Percentiles rank a stretch among this genome's conserved stretches.
Conservation (phyloP, 2,113 vertebrate genomes). For the cat (Felis catus) region F.catus_Fca126_mat1.0 CM031417.1:113542501-113543000, state of each 20-base stretch:
- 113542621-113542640: background rate
- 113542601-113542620: background rate
- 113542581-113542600: constrained; percentile 16
- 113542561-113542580: background rate
- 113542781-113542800: too few relatives aligned
- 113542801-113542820: too few relatives aligned
- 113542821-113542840: too few relatives aligned
- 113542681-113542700: background rate
- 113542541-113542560: constrained; percentile 17
- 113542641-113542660: background rate
- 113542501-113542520: background rate
- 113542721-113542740: too few relatives aligned
- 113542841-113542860: too few relatives aligned
- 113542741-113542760: too few relatives aligned
- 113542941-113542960: constrained; percentile 34
- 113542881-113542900: too few relatives aligned
- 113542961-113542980: constrained; percentile 13
- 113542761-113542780: too few relatives aligned
- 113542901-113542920: too few relatives aligned
- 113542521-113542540: constrained; percentile 15
- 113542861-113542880: too few relatives aligned
- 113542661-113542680: constrained; percentile 11
- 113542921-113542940: constrained; percentile 4
- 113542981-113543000: background rate
- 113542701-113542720: background rate